phyloP scores from a whole-genome alignment of 2,113 vertebrate species.

The Siniperca knerii region DNA sequence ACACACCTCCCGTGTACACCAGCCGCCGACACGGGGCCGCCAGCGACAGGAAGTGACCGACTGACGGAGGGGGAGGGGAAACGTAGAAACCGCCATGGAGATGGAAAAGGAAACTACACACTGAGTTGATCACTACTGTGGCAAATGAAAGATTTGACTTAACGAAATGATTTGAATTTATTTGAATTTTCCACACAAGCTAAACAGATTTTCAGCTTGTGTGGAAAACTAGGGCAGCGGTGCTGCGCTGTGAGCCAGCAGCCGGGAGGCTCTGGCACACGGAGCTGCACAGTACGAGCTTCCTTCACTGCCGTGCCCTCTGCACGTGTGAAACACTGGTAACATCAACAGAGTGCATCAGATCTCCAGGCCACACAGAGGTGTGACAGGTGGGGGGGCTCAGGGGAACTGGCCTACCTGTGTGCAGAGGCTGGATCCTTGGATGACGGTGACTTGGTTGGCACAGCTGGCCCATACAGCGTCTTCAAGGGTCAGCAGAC shows the following conservation, averaged over 20 bases:
- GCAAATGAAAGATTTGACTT: background rate
- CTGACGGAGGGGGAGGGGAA: too few species aligned
- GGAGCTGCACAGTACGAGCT: too few species aligned
- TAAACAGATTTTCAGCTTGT: background rate
- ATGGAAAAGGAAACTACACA: background rate
- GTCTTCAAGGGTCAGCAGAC: constrained; percentile 54
- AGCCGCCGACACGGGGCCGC: background rate
- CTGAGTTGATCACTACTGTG: background rate
- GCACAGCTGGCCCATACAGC: constrained; percentile 59
- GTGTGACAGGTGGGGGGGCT: too few species aligned
- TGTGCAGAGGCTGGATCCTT: constrained; percentile 44
- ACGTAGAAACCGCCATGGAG: too few species aligned
- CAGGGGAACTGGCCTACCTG: constrained; percentile 21
- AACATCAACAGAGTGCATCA: too few species aligned
- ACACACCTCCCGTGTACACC: background rate
- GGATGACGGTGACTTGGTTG: constrained; percentile 58
- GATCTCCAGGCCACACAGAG: too few species aligned
- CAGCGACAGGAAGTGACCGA: background rate
- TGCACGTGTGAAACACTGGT: too few species aligned
- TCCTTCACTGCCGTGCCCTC: too few species aligned
- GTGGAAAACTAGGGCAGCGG: constrained; percentile 16
- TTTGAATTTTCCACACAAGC: background rate
- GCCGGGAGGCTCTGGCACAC: background rate
- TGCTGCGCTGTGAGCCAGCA: background rate
- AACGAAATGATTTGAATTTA: background rate